These are phyloP conservation scores for Hippotragus niger DNA, from an alignment of 2,113 vertebrate genomes.

Conservation along the genomic window DNA sequence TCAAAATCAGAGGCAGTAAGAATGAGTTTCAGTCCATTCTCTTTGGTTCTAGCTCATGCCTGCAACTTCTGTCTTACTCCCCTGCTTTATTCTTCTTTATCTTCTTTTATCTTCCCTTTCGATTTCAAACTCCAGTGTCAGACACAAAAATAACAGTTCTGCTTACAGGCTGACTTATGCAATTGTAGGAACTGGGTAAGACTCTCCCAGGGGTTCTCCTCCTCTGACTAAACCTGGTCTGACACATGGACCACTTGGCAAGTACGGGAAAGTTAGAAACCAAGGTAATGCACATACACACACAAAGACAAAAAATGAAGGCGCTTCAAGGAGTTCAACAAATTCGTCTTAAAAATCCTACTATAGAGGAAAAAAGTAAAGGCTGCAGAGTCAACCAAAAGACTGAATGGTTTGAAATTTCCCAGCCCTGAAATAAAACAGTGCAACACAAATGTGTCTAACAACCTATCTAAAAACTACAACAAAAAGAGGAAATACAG, in stretches of 20 bases:
- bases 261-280: neutral
- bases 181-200: neutral
- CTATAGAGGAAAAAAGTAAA: neutral
- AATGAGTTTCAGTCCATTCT: neutral
- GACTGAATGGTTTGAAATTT: neutral
- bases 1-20: neutral
- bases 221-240: neutral
- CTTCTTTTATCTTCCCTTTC: neutral
- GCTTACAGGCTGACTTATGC: neutral
- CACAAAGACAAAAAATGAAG: neutral
- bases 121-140: neutral
- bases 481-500: constrained; percentile 29
- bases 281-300: neutral
- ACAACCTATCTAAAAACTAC: constrained; percentile 45
- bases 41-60: neutral
- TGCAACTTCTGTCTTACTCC: neutral
- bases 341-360: neutral
- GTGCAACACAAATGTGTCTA: neutral
- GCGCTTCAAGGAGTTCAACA: neutral
- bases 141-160: neutral
- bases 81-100: neutral
- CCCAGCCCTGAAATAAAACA: constrained; percentile 51
- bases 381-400: neutral
- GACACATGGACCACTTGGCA: neutral
- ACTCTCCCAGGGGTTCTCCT: neutral